Evolutionary conservation across 2,888 invertebrate species (phyloP).

Genomic region (Ornithoptera alexandrae): DNA sequence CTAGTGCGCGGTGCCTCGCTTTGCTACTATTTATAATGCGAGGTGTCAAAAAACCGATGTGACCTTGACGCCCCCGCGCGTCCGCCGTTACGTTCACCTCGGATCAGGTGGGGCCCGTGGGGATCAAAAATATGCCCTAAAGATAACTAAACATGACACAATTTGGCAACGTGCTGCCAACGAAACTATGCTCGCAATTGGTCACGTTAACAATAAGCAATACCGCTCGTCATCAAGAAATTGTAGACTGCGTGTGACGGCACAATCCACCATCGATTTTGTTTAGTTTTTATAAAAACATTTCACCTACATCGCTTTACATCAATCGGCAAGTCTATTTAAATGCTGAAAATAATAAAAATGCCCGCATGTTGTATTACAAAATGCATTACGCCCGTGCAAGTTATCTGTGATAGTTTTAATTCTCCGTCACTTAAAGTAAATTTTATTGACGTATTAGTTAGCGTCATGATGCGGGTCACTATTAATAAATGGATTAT

Average conservation of each 20-base stretch:
- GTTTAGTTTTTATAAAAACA: not conserved
- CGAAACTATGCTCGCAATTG: constrained; percentile 13
- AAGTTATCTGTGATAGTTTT: constrained; percentile 47
- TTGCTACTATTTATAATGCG: constrained; percentile 67
- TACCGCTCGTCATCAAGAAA: not conserved
- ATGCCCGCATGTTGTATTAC: constrained; percentile 44
- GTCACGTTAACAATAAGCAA: constrained; percentile 14
- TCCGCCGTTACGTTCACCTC: constrained; percentile 75
- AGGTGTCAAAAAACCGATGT: constrained; percentile 76
- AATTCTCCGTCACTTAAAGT: constrained; percentile 45
- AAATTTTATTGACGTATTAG: constrained; percentile 48
- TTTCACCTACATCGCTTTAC: not conserved
- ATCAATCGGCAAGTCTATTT: not conserved
- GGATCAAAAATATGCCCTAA: constrained; percentile 44
- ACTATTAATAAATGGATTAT: constrained; percentile 38
- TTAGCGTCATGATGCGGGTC: constrained; percentile 44
- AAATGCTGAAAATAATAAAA: constrained; percentile 3
- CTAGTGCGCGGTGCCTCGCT: constrained; percentile 44
- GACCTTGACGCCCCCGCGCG: constrained; percentile 78
- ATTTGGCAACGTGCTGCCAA: constrained; percentile 20
- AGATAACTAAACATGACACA: constrained; percentile 36
- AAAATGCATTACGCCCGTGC: constrained; percentile 30
- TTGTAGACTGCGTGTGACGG: not conserved
- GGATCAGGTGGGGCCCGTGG: constrained; percentile 72
- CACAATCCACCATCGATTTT: not conserved